Percentiles rank a stretch among this genome's conserved stretches.
Conservation (phyloP, 2,888 invertebrate species). For the Carpatolechia fugitivella region DNA sequence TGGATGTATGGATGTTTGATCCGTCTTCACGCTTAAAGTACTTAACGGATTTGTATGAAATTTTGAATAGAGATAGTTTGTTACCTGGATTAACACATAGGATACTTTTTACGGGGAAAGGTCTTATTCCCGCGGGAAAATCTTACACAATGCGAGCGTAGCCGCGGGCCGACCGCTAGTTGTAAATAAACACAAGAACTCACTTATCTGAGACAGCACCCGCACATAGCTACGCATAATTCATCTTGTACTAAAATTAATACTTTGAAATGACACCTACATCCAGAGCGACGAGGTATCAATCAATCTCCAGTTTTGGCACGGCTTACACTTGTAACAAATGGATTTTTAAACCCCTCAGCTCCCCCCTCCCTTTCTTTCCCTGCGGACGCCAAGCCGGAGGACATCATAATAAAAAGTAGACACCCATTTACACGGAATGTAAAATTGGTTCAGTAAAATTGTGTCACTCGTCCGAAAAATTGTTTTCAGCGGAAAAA, state of each 20-base stretch:
- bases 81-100: too few species aligned
- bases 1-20: too few species aligned
- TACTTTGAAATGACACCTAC: constrained; percentile 21
- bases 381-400: neutral
- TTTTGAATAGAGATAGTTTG: too few species aligned
- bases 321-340: constrained; percentile 49
- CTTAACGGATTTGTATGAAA: too few species aligned
- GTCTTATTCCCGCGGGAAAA: too few species aligned
- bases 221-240: neutral
- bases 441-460: neutral
- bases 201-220: neutral
- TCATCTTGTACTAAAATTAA: constrained; percentile 15
- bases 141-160: too few species aligned
- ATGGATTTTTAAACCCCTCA: constrained; percentile 49
- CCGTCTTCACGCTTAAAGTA: too few species aligned
- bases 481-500: neutral
- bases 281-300: constrained; percentile 38
- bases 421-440: neutral
- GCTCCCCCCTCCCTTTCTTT: neutral
- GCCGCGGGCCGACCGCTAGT: too few species aligned
- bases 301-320: constrained; percentile 51
- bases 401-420: constrained; percentile 16
- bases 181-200: too few species aligned
- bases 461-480: neutral
- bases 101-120: too few species aligned